Percentiles rank a stretch among this genome's conserved stretches.
These are phyloP conservation scores for Solenopsis invicta DNA, from an alignment of 1,140 invertebrate species.

Conservation along the genomic window DNA sequence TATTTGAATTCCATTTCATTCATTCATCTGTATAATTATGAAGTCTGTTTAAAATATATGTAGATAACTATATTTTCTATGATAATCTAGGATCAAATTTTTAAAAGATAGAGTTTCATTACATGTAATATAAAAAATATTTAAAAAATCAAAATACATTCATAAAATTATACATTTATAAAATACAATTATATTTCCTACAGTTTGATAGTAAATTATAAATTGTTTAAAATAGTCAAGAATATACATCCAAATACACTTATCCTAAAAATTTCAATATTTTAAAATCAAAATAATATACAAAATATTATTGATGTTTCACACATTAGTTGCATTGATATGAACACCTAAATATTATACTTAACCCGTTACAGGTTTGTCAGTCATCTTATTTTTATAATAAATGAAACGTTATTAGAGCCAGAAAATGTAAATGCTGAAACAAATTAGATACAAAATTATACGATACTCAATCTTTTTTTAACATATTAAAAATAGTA, in stretches of 20 bases:
- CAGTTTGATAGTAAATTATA: background rate
- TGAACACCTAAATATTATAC: slow-evolving; percentile 27
- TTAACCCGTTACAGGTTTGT: slow-evolving; percentile 37
- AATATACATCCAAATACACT: background rate
- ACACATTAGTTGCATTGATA: slow-evolving; percentile 22
- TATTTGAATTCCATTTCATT: background rate
- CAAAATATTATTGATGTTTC: slow-evolving; percentile 20
- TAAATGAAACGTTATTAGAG: slow-evolving; percentile 44
- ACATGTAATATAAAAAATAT: background rate
- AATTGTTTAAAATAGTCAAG: background rate
- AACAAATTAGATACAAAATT: slow-evolving; percentile 56
- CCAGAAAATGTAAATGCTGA: slow-evolving; percentile 55
- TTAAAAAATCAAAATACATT: background rate
- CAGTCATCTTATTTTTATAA: slow-evolving; percentile 57
- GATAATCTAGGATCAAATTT: background rate
- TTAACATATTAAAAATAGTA: background rate
- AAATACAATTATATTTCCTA: background rate
- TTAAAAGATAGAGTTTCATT: background rate
- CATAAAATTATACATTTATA: background rate
- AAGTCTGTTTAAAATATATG: background rate
- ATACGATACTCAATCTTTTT: background rate
- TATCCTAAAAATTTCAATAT: background rate
- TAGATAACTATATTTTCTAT: background rate
- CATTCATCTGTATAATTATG: background rate
- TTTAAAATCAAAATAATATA: background rate